Evolutionary conservation across 2,113 vertebrate genomes (phyloP).

Genomic region (Limanda limanda): DNA sequence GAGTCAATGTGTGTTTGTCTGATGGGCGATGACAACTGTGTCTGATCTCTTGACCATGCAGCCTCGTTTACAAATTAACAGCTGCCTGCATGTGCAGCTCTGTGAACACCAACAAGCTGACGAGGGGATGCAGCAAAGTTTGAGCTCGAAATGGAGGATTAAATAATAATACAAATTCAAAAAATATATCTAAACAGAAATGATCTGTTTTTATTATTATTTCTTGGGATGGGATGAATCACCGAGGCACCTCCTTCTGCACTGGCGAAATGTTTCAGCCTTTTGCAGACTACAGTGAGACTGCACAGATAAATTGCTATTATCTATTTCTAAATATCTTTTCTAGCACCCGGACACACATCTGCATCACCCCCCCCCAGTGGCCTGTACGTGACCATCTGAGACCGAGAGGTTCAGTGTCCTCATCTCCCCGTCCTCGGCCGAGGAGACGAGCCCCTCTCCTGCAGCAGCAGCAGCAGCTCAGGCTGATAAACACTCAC

Average conservation of each 20-base stretch:
- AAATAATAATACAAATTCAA: neutral
- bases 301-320: constrained; percentile 8
- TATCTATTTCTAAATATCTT: neutral
- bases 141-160: neutral
- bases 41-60: constrained; percentile 70
- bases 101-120: constrained; percentile 4
- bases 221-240: neutral
- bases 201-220: neutral
- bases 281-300: neutral
- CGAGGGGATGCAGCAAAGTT: constrained; percentile 21
- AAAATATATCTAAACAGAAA: constrained; percentile 1
- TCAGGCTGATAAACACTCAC: neutral
- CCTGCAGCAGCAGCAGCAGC: constrained; percentile 17
- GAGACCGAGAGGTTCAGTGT: constrained; percentile 9
- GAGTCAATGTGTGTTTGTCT: constrained; percentile 47
- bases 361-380: constrained; percentile 27
- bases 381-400: constrained; percentile 48
- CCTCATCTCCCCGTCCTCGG: constrained; percentile 1
- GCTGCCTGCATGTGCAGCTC: constrained; percentile 22
- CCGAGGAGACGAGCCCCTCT: constrained; percentile 2
- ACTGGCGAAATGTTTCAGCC: constrained; percentile 1
- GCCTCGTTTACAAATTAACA: constrained; percentile 72
- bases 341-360: neutral
- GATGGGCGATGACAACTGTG: constrained; percentile 73
- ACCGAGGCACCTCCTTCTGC: neutral